Base-by-base conservation (phyloP, 2,797 vertebrate species). In the Anguilla marmorata region DNA sequence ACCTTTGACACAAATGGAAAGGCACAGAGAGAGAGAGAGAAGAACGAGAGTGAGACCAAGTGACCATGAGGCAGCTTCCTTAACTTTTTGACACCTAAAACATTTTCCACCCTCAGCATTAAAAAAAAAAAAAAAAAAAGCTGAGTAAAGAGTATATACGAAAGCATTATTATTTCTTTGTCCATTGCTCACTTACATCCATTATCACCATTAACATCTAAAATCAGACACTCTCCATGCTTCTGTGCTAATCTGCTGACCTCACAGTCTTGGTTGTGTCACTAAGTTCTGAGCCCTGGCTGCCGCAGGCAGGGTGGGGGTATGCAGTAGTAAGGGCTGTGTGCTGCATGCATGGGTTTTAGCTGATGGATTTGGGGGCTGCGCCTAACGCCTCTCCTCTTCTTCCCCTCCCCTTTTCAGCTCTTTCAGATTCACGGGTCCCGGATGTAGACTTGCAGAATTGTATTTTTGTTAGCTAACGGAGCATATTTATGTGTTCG, bases 401-500 rank as follows among this genome's bases (percentile, higher is more conserved):
- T 50, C 41, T 12, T 86, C 21, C 88, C 4, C 88, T 87, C 87
- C 72, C 89, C 84, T 88, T 92, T 93, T 86, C 95, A 96, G 96
- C 95, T 97, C 90, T 97, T 97, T 93, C 96, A 96, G 93, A 94
- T 97, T 92, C 95, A 97, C 0, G 96, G 96, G 80, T 95, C 96
- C 90, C 90, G 96, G 94, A 96, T 96, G 94, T 96, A 96, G 92
- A 93, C 88, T 87, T 41, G 76, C 4, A 88, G 56, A 86, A 88
- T 50, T 89, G 63, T 89, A 89, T 83, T 52, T 87, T 89, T 91
- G 60, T 86, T 72, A 50, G 41, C 41, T 82, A 48, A 50, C 2
- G 90, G 80, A 66, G 60, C 86, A 79, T 86, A 52, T 19, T 87
- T 90, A 83, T 86, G 86, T 87, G 89, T 84, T 90, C 41, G 89